Percentiles rank a stretch among this genome's conserved stretches.
phyloP scores from a whole-genome alignment of 53 echinoderm and acorn worm genomes.

The Actinopyga echinites region DNA sequence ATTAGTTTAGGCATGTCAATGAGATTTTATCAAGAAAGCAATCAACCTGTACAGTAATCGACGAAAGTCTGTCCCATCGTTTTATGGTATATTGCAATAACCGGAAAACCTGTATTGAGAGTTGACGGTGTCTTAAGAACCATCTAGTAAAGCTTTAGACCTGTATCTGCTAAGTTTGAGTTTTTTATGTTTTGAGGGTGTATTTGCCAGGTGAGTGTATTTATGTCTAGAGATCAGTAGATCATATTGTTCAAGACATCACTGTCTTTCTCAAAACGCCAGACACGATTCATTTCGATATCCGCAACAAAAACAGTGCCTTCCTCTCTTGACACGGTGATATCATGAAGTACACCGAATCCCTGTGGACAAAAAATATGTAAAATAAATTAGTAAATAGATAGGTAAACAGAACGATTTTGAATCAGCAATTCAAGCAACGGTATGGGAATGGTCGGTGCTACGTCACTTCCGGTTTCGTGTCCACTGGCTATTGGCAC shows the following conservation, averaged over 20 bases:
- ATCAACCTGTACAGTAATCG: too few species aligned
- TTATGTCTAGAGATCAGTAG: neutral
- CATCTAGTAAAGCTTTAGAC: too few species aligned
- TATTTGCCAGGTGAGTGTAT: neutral
- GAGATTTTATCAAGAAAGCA: too few species aligned
- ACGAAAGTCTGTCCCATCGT: too few species aligned
- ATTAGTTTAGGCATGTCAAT: too few species aligned
- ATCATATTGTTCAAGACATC: slow-evolving; percentile 55
- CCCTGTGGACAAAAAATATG: slow-evolving; percentile 47
- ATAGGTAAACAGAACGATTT: neutral
- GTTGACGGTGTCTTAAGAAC: too few species aligned
- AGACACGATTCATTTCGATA: slow-evolving; percentile 73
- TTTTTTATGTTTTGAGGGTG: neutral
- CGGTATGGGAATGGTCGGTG: too few species aligned
- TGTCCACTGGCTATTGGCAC: too few species aligned
- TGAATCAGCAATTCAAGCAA: neutral
- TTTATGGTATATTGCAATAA: too few species aligned
- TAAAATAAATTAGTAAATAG: neutral
- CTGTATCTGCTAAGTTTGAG: too few species aligned
- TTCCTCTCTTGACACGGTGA: slow-evolving; percentile 68
- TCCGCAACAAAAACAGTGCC: slow-evolving; percentile 86
- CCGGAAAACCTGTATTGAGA: too few species aligned
- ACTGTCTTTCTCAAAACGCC: slow-evolving; percentile 76
- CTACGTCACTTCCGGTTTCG: too few species aligned
- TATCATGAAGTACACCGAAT: slow-evolving; percentile 82